Percentiles rank a stretch among this genome's conserved stretches.
Conservation (phyloP, 2,888 invertebrate genomes). For the Pemphredon lugubris region DNA sequence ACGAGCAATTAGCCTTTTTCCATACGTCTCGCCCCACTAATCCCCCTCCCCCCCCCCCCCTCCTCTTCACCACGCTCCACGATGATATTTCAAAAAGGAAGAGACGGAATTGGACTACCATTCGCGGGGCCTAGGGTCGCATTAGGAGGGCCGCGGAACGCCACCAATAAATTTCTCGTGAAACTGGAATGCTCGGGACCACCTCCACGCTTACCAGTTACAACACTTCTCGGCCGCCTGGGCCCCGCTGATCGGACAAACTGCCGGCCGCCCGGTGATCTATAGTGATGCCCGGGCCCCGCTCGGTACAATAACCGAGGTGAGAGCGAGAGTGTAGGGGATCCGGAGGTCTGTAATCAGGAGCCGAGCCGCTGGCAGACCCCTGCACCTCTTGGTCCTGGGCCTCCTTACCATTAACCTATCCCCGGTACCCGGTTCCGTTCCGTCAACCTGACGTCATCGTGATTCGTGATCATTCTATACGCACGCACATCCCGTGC, state of each 20-base stretch:
- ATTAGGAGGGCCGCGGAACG: conserved; percentile 64
- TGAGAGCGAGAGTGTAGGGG: conserved; percentile 80
- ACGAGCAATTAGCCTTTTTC: neutral
- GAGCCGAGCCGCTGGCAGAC: conserved; percentile 74
- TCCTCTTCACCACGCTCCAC: neutral
- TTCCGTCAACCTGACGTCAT: conserved; percentile 70
- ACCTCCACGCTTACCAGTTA: conserved; percentile 73
- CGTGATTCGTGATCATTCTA: conserved; percentile 60
- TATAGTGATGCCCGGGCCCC: conserved; percentile 71
- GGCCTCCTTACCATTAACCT: conserved; percentile 78
- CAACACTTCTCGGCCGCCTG: conserved; percentile 70
- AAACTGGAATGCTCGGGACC: conserved; percentile 76
- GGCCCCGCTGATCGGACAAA: conserved; percentile 70
- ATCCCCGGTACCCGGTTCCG: conserved; percentile 69
- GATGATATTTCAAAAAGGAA: conserved; percentile 7
- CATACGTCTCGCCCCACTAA: too few relatives aligned
- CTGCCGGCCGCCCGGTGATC: conserved; percentile 73
- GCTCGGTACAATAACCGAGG: conserved; percentile 73
- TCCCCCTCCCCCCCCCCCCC: too few relatives aligned
- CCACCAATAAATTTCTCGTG: conserved; percentile 76
- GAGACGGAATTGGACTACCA: neutral
- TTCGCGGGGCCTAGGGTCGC: conserved; percentile 25
- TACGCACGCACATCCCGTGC: conserved; percentile 40
- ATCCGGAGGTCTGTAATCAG: conserved; percentile 80
- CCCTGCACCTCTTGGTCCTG: conserved; percentile 68